Evolutionary conservation across 1,140 invertebrate species (phyloP).

Genomic region (Drosophila ananassae): DNA sequence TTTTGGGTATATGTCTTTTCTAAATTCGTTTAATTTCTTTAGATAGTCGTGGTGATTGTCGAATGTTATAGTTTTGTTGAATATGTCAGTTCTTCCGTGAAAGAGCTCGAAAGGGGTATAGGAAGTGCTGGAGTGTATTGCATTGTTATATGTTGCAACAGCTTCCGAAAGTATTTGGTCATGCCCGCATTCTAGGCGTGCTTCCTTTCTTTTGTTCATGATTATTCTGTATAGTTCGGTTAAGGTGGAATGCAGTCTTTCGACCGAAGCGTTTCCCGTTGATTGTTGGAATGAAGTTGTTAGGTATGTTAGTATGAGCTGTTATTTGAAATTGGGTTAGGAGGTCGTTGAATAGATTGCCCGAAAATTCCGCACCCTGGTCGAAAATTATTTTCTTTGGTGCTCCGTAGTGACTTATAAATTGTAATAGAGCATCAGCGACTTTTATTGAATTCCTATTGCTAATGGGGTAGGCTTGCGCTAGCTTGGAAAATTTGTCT

Average conservation of each 20-base stretch:
- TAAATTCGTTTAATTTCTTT: conserved; percentile 19
- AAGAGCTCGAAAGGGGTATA: not conserved
- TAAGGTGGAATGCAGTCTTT: conserved; percentile 21
- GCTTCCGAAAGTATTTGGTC: too few relatives aligned
- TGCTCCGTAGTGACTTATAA: not conserved
- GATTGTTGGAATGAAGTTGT: conserved; percentile 21
- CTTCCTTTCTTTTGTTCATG: too few relatives aligned
- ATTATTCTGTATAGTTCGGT: conserved; percentile 14
- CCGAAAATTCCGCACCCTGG: not conserved
- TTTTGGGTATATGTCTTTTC: too few relatives aligned
- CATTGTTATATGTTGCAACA: conserved; percentile 2
- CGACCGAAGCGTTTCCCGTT: conserved; percentile 8
- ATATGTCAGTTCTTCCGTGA: conserved; percentile 4
- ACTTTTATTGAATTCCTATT: too few relatives aligned
- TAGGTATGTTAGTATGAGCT: too few relatives aligned
- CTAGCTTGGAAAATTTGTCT: too few relatives aligned
- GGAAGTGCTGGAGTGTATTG: conserved; percentile 4
- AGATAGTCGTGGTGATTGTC: not conserved
- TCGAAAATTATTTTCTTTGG: not conserved
- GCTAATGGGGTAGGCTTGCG: too few relatives aligned
- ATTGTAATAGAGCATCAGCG: too few relatives aligned
- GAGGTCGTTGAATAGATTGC: not conserved
- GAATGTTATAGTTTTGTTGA: conserved; percentile 29
- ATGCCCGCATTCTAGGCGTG: not conserved
- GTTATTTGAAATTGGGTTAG: not conserved